These are phyloP conservation scores for Cryptotermes secundus DNA, from an alignment of 1,140 invertebrate species.

Conservation along the genomic window DNA sequence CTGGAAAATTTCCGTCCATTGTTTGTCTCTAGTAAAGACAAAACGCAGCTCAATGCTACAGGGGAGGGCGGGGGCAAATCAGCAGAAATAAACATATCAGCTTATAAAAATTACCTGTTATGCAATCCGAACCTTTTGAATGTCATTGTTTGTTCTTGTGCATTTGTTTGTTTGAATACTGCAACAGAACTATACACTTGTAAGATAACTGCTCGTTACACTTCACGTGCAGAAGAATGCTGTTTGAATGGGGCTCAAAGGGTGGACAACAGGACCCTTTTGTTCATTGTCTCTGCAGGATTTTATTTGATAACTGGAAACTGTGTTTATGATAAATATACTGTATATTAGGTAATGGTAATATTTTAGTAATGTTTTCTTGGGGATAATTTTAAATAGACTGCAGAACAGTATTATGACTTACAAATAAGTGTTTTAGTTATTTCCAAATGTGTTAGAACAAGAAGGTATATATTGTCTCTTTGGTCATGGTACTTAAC, in stretches of 20 bases:
- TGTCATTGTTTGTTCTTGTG: constrained; percentile 43
- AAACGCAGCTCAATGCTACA: constrained; percentile 44
- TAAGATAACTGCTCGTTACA: constrained; percentile 30
- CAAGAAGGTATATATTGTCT: neutral
- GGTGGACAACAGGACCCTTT: neutral
- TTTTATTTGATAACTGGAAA: neutral
- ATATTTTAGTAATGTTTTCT: neutral
- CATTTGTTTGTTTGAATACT: constrained; percentile 31
- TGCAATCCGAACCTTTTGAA: constrained; percentile 49
- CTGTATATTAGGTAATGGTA: neutral
- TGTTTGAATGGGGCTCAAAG: constrained; percentile 33
- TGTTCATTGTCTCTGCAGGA: constrained; percentile 11
- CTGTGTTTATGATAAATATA: too few species aligned
- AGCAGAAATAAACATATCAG: constrained; percentile 50
- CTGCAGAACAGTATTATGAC: constrained; percentile 13
- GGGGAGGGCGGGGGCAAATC: constrained; percentile 44
- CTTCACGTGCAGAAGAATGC: constrained; percentile 13
- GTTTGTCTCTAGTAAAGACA: constrained; percentile 42
- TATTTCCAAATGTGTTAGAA: neutral
- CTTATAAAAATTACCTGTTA: constrained; percentile 50
- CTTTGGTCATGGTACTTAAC: neutral
- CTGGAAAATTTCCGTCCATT: constrained; percentile 49
- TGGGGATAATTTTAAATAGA: constrained; percentile 14
- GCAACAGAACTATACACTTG: constrained; percentile 24
- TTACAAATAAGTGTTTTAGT: neutral